Evolutionary conservation across 2,113 vertebrate species (phyloP).

Genomic region (Dipodomys stephensi): DNA sequence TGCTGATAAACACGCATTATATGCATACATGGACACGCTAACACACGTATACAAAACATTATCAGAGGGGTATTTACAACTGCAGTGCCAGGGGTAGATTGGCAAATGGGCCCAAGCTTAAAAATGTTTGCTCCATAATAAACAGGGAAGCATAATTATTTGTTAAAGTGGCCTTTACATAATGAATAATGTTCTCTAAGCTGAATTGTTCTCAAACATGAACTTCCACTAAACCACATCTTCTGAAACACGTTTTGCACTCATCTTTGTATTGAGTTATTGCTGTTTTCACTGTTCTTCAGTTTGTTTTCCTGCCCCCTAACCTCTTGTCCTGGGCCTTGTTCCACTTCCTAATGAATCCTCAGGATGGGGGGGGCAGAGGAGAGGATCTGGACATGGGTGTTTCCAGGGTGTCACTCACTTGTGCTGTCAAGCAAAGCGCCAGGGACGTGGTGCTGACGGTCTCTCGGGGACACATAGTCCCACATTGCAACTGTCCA

Average conservation of each 20-base stretch:
- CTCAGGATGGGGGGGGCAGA: not conserved
- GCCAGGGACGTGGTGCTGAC: accelerated
- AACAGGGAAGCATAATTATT: constrained; percentile 22
- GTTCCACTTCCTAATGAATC: not conserved
- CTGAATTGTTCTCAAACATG: not conserved
- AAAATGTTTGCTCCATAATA: constrained; percentile 26
- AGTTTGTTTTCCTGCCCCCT: not conserved
- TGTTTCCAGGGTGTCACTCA: not conserved
- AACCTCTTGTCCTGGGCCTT: not conserved
- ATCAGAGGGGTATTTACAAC: not conserved
- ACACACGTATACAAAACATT: no score
- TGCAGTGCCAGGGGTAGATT: not conserved
- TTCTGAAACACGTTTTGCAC: not conserved
- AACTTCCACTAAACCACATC: not conserved
- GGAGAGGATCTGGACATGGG: no score
- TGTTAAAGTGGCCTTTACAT: not conserved
- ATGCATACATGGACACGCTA: no score
- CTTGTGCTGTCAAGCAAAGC: not conserved
- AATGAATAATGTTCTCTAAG: not conserved
- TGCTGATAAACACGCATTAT: no score
- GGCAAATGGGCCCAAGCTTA: not conserved
- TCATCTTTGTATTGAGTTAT: not conserved
- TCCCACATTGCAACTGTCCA: not conserved
- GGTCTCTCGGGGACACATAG: not conserved
- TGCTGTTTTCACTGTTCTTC: not conserved